Conservation (phyloP, 2,888 invertebrate species). For the Punctoribates punctum region DNA sequence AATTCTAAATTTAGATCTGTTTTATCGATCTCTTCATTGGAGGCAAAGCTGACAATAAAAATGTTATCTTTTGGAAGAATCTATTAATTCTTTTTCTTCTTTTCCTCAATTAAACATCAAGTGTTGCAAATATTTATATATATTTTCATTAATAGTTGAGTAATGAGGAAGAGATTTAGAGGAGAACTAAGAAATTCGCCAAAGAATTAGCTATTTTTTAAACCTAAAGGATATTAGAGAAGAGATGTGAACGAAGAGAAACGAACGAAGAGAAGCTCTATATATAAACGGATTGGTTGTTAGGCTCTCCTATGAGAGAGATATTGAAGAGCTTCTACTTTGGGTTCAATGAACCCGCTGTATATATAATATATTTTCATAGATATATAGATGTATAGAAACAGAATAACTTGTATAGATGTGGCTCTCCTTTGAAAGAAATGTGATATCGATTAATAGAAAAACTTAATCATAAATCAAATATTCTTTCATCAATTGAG, state of each 20-base stretch:
- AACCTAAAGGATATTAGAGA: not conserved
- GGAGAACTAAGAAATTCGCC: not conserved
- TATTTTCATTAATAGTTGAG: too few relatives aligned
- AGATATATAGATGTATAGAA: slow-evolving; percentile 8
- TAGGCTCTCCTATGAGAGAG: slow-evolving; percentile 5
- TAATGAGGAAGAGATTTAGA: not conserved
- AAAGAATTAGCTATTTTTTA: not conserved
- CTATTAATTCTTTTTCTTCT: too few relatives aligned
- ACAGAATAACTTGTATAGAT: not conserved
- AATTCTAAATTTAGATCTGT: slow-evolving; percentile 12
- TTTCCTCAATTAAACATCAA: too few relatives aligned
- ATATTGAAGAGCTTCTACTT: slow-evolving; percentile 10
- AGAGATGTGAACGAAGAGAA: not conserved
- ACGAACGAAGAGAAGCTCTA: not conserved
- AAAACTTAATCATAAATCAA: slow-evolving; percentile 20
- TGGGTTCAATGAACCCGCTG: slow-evolving; percentile 20
- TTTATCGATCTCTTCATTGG: slow-evolving; percentile 5
- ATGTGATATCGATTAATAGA: slow-evolving; percentile 13
- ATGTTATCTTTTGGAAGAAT: not conserved
- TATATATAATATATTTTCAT: not conserved
- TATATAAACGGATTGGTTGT: slow-evolving; percentile 12
- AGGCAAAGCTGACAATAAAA: not conserved
- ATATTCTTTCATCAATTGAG: not conserved
- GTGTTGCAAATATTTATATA: too few relatives aligned
- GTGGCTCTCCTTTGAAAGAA: not conserved